These are phyloP conservation scores for Falcunculus frontatus DNA, from an alignment of 2,113 vertebrate genomes.

Conservation along the genomic window DNA sequence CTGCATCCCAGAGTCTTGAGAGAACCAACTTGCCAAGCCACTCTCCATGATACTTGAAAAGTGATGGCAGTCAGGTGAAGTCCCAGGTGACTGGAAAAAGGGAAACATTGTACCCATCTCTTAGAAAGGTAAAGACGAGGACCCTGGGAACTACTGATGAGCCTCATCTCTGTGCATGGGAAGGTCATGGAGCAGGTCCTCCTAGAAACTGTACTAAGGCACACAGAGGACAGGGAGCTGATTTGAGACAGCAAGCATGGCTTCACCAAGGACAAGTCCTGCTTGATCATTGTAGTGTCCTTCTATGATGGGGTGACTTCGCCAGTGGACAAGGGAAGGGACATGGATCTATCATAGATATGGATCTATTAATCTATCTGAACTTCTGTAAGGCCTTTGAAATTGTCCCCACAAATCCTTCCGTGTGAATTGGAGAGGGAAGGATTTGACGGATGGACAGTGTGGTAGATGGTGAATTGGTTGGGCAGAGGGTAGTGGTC, in stretches of 20 bases:
- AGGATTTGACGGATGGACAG: background rate
- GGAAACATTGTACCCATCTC: background rate
- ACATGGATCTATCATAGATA: background rate
- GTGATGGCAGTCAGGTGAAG: background rate
- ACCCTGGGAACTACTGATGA: background rate
- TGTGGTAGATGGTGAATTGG: background rate
- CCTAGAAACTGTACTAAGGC: background rate
- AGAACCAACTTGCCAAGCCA: background rate
- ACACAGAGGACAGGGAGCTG: background rate
- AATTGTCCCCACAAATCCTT: background rate
- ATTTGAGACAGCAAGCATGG: accelerated
- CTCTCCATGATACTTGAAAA: background rate
- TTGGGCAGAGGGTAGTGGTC: background rate
- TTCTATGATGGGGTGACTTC: background rate
- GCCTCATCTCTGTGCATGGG: background rate
- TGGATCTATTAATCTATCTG: background rate
- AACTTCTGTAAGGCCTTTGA: background rate
- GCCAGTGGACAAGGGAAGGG: background rate
- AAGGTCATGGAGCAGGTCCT: background rate
- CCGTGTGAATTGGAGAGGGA: background rate
- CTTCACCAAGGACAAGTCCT: background rate
- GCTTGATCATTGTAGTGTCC: background rate
- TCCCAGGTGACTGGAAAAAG: background rate
- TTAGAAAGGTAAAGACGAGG: background rate
- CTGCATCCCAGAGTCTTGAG: background rate